phyloP scores from a whole-genome alignment of 2,113 vertebrate genomes.

The pig (Sus scrofa) region T2T-Sscrofa CM000813.6:23016501-23017000 shows the following conservation, averaged over 20 bases:
- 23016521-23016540: background rate
- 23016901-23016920: background rate
- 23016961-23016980: background rate
- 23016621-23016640: background rate
- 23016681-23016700: background rate
- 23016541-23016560: background rate
- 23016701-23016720: background rate
- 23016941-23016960: background rate
- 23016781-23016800: background rate
- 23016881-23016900: background rate
- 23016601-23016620: constrained; percentile 3
- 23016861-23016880: constrained; percentile 6
- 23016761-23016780: background rate
- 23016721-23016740: background rate
- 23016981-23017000: background rate
- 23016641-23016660: background rate
- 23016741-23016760: background rate
- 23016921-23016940: background rate
- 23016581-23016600: background rate
- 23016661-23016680: background rate
- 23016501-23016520: background rate
- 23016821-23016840: background rate
- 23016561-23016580: background rate
- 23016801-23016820: background rate
- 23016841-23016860: background rate